A percentile compares a stretch with the other conserved stretches of the same genome.
These are phyloP conservation scores for Haplochromis vanheusdeni DNA, from an alignment of 2,113 vertebrate genomes.

Conservation along the genomic window DNA sequence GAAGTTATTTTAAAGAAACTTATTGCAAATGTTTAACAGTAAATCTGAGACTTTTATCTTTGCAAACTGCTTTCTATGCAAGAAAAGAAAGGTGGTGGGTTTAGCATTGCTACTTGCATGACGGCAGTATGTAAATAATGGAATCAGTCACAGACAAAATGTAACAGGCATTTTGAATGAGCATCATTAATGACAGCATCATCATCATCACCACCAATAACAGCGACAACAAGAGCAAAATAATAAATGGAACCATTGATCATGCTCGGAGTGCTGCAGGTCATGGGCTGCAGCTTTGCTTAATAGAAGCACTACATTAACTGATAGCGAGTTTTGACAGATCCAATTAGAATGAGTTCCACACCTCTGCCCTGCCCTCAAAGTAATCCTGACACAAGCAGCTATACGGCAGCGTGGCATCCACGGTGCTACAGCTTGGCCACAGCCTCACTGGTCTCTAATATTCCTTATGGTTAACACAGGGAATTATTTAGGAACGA, in stretches of 20 bases:
- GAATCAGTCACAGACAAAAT: not conserved
- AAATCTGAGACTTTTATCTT: not conserved
- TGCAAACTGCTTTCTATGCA: not conserved
- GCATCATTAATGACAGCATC: not conserved
- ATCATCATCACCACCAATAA: not conserved
- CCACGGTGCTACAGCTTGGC: not conserved
- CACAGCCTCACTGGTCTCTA: not conserved
- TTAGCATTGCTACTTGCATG: not conserved
- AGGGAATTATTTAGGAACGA: not conserved
- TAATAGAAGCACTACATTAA: conserved; percentile 62
- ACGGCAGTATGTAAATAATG: not conserved
- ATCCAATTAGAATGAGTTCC: conserved; percentile 55
- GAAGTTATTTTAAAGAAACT: not conserved
- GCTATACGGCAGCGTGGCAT: not conserved
- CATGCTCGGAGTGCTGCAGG: conserved; percentile 15
- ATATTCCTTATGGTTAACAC: not conserved
- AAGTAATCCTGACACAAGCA: not conserved
- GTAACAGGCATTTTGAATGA: not conserved
- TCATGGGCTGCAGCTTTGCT: conserved; percentile 37
- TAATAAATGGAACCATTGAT: conserved; percentile 38
- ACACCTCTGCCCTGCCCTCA: conserved; percentile 13
- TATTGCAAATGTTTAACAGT: not conserved
- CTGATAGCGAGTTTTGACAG: conserved; percentile 45
- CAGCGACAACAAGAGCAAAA: not conserved
- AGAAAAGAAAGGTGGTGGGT: not conserved